A percentile compares a stretch with the other conserved stretches of the same genome.
Evolutionary conservation across 1,140 invertebrate species (phyloP).

Genomic region (Drosophila nebulosa): DNA sequence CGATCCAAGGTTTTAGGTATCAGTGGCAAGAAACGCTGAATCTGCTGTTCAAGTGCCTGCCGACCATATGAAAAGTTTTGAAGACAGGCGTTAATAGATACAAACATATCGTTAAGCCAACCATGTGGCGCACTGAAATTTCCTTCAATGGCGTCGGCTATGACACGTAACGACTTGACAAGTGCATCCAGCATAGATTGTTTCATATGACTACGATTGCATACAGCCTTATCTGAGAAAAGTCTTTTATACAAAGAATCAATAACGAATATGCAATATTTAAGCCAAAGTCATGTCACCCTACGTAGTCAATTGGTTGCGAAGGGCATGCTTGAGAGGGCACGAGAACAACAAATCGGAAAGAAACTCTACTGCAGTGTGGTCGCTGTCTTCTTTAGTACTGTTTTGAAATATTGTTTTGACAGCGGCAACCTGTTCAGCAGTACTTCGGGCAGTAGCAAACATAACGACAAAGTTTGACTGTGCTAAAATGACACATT

Average conservation of each 20-base stretch:
- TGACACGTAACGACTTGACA: not conserved
- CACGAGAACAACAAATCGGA: constrained; percentile 40
- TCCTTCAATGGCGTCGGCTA: not conserved
- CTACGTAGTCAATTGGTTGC: constrained; percentile 47
- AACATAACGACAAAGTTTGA: constrained; percentile 27
- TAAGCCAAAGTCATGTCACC: not conserved
- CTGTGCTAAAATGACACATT: not conserved
- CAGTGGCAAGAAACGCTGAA: constrained; percentile 29
- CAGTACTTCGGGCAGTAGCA: constrained; percentile 18
- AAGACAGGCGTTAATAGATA: constrained; percentile 41
- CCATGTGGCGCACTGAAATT: not conserved
- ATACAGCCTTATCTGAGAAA: constrained; percentile 31
- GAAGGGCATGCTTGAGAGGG: constrained; percentile 53
- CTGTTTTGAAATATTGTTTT: constrained; percentile 8
- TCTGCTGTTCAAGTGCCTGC: constrained; percentile 22
- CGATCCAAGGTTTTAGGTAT: constrained; percentile 19
- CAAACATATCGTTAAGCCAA: constrained; percentile 34
- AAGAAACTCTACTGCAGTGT: constrained; percentile 23
- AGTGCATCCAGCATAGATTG: constrained; percentile 20
- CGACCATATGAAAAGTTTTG: constrained; percentile 49
- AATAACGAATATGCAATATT: not conserved
- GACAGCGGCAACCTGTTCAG: constrained; percentile 25
- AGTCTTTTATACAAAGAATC: constrained; percentile 15
- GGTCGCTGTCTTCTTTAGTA: no score
- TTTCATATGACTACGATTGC: constrained; percentile 13